Evolutionary conservation across 2,888 invertebrate species (phyloP), one percentile per base, ranked within the genome.

Genomic region (Gymnoscelis rufifasciata): DNA sequence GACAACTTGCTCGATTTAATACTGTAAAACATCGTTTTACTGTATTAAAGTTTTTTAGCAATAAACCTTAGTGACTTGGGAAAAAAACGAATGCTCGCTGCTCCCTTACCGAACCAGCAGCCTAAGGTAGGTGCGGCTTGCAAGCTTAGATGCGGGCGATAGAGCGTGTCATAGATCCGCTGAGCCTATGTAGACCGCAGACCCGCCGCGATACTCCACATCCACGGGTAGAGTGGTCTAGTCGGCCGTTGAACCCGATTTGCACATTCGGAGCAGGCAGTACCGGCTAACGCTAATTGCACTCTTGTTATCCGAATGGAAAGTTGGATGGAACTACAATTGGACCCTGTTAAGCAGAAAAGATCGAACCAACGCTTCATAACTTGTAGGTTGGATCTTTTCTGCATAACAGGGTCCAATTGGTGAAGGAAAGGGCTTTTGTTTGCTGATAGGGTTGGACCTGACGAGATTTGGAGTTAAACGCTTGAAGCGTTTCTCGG

Each of bases 131-230:
- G 53, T 46, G 51, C 44, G 51, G 53, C 48, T 47, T 50, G 60
- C 60, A 60, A 62, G 63, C 61, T 60, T 57, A 60, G 54, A 62
- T 56, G 66, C 68, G 68, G 66, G 77, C 74, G 75, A 66, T 59
- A 73, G 74, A 76, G 64, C 77, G 74, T 73, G 72, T 75, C 73
- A 75, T 71, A 66, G 50, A 68, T 65, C 68, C 63, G 64, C 62
- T 66, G 68, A 57, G 60, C 58, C 56, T 56, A 63, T 66, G 66
- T 66, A 68, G 71, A 70, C 63, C 74, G 57, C 69, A 67, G 56
- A 43, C 54, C 54, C 51, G 57, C 53, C 56, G 56, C 57, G 52
- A 47, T 53, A 19, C 19, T 19, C 19, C 19, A n/a, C 5, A 55
- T 55, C 56, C 51, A 35, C 33, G 47, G n/a, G n/a, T n/a, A n/a